phyloP scores from a whole-genome alignment of 2,888 invertebrate species.

The Sphinx pinastri region DNA sequence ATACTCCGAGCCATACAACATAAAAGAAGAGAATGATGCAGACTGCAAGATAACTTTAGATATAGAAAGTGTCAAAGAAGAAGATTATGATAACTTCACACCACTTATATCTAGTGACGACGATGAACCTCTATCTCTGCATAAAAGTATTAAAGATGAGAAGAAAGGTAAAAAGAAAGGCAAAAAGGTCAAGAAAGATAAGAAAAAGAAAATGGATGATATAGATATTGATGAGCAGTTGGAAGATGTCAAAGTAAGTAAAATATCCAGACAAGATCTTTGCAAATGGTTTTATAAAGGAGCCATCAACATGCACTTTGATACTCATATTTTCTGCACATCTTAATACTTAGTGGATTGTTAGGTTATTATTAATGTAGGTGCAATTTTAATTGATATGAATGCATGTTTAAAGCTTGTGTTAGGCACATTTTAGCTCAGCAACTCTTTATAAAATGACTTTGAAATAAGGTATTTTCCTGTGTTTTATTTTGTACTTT shows the following conservation, averaged over 20 bases:
- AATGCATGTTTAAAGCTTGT: too few species aligned
- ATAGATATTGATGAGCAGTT: slow-evolving; percentile 31
- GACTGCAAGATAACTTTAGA: slow-evolving; percentile 36
- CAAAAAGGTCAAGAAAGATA: slow-evolving; percentile 44
- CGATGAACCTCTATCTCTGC: slow-evolving; percentile 64
- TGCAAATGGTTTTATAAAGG: too few species aligned
- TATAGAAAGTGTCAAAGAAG: slow-evolving; percentile 52
- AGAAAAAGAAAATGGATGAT: slow-evolving; percentile 34
- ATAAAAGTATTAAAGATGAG: slow-evolving; percentile 52
- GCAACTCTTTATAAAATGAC: too few species aligned
- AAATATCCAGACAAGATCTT: too few species aligned
- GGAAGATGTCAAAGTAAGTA: slow-evolving; percentile 28
- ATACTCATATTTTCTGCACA: too few species aligned
- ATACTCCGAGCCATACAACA: slow-evolving; percentile 28
- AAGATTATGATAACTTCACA: slow-evolving; percentile 47
- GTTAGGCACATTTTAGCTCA: too few species aligned
- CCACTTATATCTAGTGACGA: slow-evolving; percentile 54
- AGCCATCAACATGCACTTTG: too few species aligned
- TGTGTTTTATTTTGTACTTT: too few species aligned
- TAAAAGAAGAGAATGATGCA: slow-evolving; percentile 42
- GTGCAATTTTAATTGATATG: too few species aligned
- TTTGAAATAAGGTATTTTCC: too few species aligned
- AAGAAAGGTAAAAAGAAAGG: slow-evolving; percentile 49
- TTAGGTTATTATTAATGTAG: too few species aligned
- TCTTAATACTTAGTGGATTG: too few species aligned